Conservation (phyloP, 2,797 vertebrate species). For the Malurus leucopterus region DNA sequence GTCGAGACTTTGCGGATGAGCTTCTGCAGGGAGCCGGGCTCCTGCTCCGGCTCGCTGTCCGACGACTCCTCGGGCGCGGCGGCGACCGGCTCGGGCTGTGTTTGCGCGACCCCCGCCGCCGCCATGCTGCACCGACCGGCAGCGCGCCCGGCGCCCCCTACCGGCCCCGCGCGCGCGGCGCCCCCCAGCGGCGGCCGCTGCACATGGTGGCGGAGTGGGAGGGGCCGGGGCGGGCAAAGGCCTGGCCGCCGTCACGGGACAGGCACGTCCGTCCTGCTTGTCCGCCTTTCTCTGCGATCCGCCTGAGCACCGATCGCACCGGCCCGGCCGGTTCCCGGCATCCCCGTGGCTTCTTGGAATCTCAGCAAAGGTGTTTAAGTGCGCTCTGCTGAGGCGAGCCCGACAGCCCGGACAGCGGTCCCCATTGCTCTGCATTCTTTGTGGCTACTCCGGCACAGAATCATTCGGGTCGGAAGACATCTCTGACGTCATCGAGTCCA, state of each 20-base stretch:
- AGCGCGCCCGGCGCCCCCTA: slow-evolving; percentile 48
- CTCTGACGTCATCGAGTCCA: neutral
- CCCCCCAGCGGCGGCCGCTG: neutral
- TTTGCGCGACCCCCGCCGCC: slow-evolving; percentile 72
- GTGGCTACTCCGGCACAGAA: neutral
- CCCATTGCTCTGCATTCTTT: neutral
- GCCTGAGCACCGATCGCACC: rapidly evolving
- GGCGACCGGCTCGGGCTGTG: slow-evolving; percentile 71
- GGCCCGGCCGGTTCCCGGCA: neutral
- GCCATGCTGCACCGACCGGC: slow-evolving; percentile 68
- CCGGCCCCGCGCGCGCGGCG: neutral
- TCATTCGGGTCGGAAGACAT: neutral
- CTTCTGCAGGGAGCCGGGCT: slow-evolving; percentile 89
- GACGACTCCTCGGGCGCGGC: slow-evolving; percentile 88
- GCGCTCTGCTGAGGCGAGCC: neutral
- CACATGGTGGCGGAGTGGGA: neutral
- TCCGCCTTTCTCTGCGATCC: neutral
- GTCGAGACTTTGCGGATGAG: slow-evolving; percentile 95
- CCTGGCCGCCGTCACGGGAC: neutral
- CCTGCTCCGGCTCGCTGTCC: slow-evolving; percentile 92
- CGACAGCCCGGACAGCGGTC: rapidly evolving
- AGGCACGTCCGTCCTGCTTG: neutral
- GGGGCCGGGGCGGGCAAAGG: neutral
- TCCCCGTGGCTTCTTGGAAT: rapidly evolving
- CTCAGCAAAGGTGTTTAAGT: neutral